Evolutionary conservation across 2,888 invertebrate species (phyloP).

Genomic region (Drosophila hamatofila): DNA sequence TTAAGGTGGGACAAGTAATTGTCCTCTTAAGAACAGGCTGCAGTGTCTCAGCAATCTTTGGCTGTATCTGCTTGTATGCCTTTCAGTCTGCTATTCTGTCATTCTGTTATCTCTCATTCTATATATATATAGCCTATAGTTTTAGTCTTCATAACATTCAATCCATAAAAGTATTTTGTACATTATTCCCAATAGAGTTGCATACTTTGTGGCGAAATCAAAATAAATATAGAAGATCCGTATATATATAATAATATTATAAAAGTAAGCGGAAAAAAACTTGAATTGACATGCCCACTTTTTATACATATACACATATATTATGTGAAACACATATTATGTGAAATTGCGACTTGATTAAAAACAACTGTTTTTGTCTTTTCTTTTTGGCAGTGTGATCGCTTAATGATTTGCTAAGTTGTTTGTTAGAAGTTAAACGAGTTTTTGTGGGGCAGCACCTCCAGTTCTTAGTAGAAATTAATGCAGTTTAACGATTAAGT

Average conservation of each 20-base stretch:
- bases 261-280: not conserved
- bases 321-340: too few relatives aligned
- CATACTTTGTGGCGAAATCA: slow-evolving; percentile 1
- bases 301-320: not conserved
- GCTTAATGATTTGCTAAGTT: slow-evolving; percentile 14
- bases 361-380: slow-evolving; percentile 4
- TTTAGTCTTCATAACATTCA: too few relatives aligned
- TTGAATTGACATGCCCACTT: slow-evolving; percentile 14
- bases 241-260: not conserved
- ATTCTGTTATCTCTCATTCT: too few relatives aligned
- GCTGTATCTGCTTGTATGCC: too few relatives aligned
- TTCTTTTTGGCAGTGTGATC: not conserved
- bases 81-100: too few relatives aligned
- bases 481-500: slow-evolving; percentile 5
- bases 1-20: too few relatives aligned
- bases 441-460: slow-evolving; percentile 16
- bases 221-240: not conserved
- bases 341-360: slow-evolving; percentile 14
- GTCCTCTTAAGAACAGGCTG: too few relatives aligned
- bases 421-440: slow-evolving; percentile 25
- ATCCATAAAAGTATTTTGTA: too few relatives aligned
- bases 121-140: too few relatives aligned
- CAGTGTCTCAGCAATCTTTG: too few relatives aligned
- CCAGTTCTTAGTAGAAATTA: slow-evolving; percentile 13
- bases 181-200: not conserved